Percentiles rank a stretch among this genome's conserved stretches.
phyloP scores from a whole-genome alignment of 1,140 invertebrate species.

The Battus philenor region DNA sequence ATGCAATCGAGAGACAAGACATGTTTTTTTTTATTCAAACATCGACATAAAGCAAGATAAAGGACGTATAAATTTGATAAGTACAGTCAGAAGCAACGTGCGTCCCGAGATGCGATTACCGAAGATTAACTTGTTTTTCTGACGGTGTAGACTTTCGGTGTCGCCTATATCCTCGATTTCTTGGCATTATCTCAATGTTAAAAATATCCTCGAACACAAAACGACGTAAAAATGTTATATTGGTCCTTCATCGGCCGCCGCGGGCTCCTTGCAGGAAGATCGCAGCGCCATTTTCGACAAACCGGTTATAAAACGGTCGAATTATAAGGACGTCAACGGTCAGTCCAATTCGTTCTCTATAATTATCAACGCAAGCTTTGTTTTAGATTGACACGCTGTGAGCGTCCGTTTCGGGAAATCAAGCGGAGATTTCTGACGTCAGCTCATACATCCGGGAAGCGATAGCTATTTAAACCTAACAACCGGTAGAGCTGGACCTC shows the following conservation, averaged over 20 bases:
- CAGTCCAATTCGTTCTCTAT: slow-evolving; percentile 30
- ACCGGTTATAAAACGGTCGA: slow-evolving; percentile 4
- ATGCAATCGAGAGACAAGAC: too few species aligned
- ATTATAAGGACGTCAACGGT: slow-evolving; percentile 7
- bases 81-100: background rate
- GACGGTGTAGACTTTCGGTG: background rate
- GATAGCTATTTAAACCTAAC: slow-evolving; percentile 50
- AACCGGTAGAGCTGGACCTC: background rate
- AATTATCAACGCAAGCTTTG: slow-evolving; percentile 26
- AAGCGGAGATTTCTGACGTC: slow-evolving; percentile 60
- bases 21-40: too few species aligned
- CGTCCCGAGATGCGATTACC: background rate
- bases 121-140: background rate
- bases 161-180: slow-evolving; percentile 4
- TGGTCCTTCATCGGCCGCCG: slow-evolving; percentile 1
- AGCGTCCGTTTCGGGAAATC: slow-evolving; percentile 43
- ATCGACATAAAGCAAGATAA: too few species aligned
- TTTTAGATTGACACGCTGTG: slow-evolving; percentile 27
- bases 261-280: slow-evolving; percentile 5
- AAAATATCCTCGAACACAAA: slow-evolving; percentile 3
- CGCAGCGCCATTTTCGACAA: slow-evolving; percentile 5
- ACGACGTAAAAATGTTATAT: slow-evolving; percentile 10
- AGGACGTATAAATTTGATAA: slow-evolving; percentile 5
- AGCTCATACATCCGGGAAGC: slow-evolving; percentile 64
- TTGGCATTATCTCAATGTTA: slow-evolving; percentile 6